These are phyloP conservation scores for Agapornis canus DNA, from an alignment of 2,797 vertebrate genomes.

Conservation along the genomic window DNA sequence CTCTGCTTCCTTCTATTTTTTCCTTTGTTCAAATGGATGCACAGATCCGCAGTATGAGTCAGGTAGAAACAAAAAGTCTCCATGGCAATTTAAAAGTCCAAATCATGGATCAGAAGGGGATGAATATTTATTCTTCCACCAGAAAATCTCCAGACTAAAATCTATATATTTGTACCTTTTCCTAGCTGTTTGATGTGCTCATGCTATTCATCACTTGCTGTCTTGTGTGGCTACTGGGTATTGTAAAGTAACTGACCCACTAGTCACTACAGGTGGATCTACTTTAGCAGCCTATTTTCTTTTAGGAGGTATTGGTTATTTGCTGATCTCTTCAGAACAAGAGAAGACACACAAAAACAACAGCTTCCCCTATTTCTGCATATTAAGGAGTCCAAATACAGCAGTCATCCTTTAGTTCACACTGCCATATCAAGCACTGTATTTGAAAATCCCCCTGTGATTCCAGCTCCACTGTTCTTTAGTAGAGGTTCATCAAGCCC, in stretches of 20 bases:
- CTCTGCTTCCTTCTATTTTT: neutral
- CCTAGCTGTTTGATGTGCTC: neutral
- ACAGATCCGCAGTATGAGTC: neutral
- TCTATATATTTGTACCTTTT: neutral
- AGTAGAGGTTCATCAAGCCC: neutral
- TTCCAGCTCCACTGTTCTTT: neutral
- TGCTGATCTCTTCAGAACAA: neutral
- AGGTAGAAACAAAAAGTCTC: neutral
- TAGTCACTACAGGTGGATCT: neutral
- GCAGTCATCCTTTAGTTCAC: neutral
- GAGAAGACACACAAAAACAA: neutral
- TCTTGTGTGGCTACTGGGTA: accelerated
- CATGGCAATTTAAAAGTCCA: neutral
- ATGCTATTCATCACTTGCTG: neutral
- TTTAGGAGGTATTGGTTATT: neutral
- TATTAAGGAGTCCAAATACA: neutral
- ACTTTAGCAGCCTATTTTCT: neutral
- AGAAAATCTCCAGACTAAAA: neutral
- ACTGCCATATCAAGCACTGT: neutral
- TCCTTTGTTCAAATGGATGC: neutral
- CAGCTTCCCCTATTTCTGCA: neutral
- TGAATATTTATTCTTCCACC: neutral
- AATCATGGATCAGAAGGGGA: neutral
- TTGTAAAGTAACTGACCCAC: neutral
- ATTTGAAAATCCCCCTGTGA: neutral